A percentile compares a stretch with the other conserved stretches of the same genome.
Conservation (phyloP, 2,797 vertebrate species). For the Pantherophis alleghaniensis region DNA sequence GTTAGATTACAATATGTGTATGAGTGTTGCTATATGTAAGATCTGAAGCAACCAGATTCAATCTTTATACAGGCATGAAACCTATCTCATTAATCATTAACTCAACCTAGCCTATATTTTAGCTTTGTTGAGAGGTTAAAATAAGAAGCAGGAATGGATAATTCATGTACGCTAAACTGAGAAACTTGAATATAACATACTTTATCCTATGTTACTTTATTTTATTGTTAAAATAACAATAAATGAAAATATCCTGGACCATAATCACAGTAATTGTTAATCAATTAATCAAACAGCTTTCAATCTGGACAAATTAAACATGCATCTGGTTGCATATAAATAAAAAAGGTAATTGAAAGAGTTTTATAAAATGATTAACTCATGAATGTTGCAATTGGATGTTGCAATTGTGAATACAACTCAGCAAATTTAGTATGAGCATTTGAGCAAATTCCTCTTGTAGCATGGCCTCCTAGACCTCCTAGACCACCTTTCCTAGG, state of each 20-base stretch:
- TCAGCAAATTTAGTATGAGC: background rate
- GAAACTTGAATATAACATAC: background rate
- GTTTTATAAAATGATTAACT: background rate
- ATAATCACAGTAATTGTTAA: background rate
- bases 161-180: background rate
- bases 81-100: background rate
- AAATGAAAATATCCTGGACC: background rate
- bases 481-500: background rate
- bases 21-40: background rate
- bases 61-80: background rate
- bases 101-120: background rate
- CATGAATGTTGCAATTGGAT: background rate
- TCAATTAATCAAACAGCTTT: background rate
- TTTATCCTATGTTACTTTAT: background rate
- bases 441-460: background rate
- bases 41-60: background rate
- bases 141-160: background rate
- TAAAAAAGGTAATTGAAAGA: background rate
- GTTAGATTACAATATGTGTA: background rate
- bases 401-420: background rate
- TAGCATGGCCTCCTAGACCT: background rate
- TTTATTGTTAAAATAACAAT: background rate
- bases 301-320: background rate
- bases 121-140: background rate
- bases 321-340: background rate